Percentiles rank a stretch among this genome's conserved stretches.
Evolutionary conservation across 2,113 vertebrate species (phyloP).

Genomic region (Neogobius melanostomus): DNA sequence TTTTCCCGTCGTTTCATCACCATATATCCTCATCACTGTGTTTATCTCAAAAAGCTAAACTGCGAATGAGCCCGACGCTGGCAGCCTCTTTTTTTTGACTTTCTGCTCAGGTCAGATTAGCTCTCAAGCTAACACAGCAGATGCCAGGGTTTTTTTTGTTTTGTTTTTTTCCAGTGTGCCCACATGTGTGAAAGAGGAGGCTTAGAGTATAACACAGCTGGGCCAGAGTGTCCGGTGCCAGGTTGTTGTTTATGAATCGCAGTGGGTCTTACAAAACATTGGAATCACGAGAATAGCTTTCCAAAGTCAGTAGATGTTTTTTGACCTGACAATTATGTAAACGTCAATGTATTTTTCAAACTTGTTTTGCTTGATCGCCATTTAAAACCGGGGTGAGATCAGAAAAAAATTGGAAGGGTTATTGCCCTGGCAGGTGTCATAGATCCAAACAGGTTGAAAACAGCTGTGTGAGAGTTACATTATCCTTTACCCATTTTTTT

Average conservation of each 20-base stretch:
- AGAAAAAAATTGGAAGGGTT: neutral
- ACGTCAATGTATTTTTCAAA: neutral
- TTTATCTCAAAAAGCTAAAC: conserved; percentile 27
- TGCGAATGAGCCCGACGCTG: conserved; percentile 19
- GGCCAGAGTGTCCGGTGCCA: conserved; percentile 22
- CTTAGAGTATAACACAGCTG: conserved; percentile 29
- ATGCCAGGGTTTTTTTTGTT: conserved; percentile 24
- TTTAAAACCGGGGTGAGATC: neutral
- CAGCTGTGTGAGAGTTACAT: conserved; percentile 10
- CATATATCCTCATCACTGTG: conserved; percentile 40
- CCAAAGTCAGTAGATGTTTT: neutral
- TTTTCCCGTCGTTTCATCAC: conserved; percentile 17
- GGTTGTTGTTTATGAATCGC: conserved; percentile 31
- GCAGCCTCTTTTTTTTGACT: conserved; percentile 14
- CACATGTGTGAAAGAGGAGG: conserved; percentile 50
- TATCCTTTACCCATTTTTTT: neutral
- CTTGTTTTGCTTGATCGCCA: neutral
- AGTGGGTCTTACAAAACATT: conserved; percentile 20
- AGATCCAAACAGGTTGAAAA: conserved; percentile 11
- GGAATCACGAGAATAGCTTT: conserved; percentile 13
- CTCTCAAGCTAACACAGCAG: conserved; percentile 37
- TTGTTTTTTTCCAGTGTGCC: conserved; percentile 49
- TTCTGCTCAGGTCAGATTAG: conserved; percentile 37
- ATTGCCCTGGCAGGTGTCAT: neutral
- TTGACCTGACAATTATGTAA: neutral